A percentile compares a stretch with the other conserved stretches of the same genome.
phyloP scores from a whole-genome alignment of 1,140 invertebrate species.

The Meloidogyne exigua region DNA sequence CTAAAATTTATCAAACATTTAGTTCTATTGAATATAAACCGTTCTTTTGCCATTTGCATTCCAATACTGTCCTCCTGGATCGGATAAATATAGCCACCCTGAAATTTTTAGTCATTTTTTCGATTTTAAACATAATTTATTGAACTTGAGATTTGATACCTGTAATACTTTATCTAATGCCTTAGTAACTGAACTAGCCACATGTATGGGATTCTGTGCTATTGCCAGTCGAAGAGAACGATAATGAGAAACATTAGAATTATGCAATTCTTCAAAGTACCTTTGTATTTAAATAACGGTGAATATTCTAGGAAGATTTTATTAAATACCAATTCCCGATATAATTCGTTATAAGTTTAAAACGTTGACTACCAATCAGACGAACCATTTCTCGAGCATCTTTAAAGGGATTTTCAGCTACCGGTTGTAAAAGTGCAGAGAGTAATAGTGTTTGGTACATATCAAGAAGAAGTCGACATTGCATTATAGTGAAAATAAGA shows the following conservation, averaged over 20 bases:
- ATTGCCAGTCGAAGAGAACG: slow-evolving; percentile 35
- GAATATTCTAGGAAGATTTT: background rate
- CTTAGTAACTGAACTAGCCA: slow-evolving; percentile 31
- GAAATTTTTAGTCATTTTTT: too few species aligned
- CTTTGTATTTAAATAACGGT: slow-evolving; percentile 15
- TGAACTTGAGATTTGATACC: too few species aligned
- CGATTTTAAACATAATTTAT: too few species aligned
- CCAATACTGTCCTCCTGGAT: slow-evolving; percentile 44
- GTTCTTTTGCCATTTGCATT: slow-evolving; percentile 19
- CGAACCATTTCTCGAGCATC: slow-evolving; percentile 37
- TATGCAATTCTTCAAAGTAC: slow-evolving; percentile 42
- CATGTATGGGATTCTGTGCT: slow-evolving; percentile 28
- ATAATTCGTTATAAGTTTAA: slow-evolving; percentile 42
- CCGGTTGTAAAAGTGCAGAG: slow-evolving; percentile 38
- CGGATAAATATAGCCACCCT: slow-evolving; percentile 38
- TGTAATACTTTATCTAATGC: slow-evolving; percentile 35
- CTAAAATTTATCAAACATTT: slow-evolving; percentile 8
- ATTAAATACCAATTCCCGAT: slow-evolving; percentile 37
- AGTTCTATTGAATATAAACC: background rate
- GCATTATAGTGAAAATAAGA: slow-evolving; percentile 27
- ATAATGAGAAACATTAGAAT: slow-evolving; percentile 35
- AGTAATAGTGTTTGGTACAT: slow-evolving; percentile 41
- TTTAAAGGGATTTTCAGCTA: slow-evolving; percentile 33
- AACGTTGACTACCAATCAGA: slow-evolving; percentile 31
- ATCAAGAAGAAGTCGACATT: slow-evolving; percentile 42